Conservation (phyloP, 2,113 vertebrate species). For the Plectropomus leopardus region DNA sequence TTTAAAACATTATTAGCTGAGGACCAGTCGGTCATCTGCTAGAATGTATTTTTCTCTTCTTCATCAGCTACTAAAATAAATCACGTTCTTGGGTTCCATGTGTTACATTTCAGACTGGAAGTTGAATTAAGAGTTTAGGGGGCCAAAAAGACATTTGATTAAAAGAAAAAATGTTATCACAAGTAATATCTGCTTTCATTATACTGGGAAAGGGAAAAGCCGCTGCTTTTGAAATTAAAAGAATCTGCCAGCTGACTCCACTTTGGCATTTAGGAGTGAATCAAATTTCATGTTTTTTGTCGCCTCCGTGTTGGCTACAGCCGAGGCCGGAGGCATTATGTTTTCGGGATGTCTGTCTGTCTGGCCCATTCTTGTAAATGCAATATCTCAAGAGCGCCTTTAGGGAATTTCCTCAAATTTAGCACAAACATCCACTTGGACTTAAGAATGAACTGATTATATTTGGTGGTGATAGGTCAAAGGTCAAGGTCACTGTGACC, state of each 20-base stretch:
- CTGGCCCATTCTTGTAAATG: too few relatives aligned
- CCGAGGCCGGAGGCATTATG: too few relatives aligned
- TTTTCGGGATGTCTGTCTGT: too few relatives aligned
- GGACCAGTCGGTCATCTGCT: conserved; percentile 18
- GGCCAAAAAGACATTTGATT: not conserved
- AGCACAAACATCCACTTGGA: too few relatives aligned
- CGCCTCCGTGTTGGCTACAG: too few relatives aligned
- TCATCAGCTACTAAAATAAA: not conserved
- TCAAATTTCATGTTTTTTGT: conserved; percentile 11
- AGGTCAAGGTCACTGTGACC: too few relatives aligned
- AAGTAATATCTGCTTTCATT: not conserved
- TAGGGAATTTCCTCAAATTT: too few relatives aligned
- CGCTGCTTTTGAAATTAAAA: conserved; percentile 2
- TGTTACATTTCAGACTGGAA: not conserved
- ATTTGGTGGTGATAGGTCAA: too few relatives aligned
- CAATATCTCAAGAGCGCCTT: too few relatives aligned
- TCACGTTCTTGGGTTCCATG: conserved; percentile 1
- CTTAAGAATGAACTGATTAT: too few relatives aligned
- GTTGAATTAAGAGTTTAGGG: not conserved
- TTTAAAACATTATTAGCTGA: conserved; percentile 12
- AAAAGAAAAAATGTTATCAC: not conserved
- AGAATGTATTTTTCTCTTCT: conserved; percentile 9
- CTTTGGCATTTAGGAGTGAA: conserved; percentile 18
- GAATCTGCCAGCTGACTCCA: conserved; percentile 1
- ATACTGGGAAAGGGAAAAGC: not conserved